Percentiles rank a stretch among this genome's conserved stretches.
Evolutionary conservation across 1,140 invertebrate genomes (phyloP).

Genomic region (Amyelois transitella): DNA sequence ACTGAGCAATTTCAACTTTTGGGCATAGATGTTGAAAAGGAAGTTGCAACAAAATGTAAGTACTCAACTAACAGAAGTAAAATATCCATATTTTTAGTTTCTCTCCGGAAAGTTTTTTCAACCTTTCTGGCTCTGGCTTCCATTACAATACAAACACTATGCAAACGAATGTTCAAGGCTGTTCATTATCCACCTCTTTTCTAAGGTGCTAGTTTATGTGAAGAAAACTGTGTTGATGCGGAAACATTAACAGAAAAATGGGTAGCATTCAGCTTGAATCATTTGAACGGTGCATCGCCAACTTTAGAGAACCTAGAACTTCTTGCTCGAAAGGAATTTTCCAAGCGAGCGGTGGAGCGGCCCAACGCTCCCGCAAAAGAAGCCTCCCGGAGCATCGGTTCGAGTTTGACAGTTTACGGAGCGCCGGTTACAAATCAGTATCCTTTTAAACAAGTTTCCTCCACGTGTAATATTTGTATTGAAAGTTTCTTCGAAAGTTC

Average conservation of each 20-base stretch:
- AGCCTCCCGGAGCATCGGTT: slow-evolving; percentile 42
- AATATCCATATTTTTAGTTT: slow-evolving; percentile 11
- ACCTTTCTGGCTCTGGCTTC: slow-evolving; percentile 21
- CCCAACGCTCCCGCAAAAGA: slow-evolving; percentile 44
- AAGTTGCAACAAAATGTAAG: slow-evolving; percentile 65
- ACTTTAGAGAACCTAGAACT: slow-evolving; percentile 73
- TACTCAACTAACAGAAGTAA: slow-evolving; percentile 26
- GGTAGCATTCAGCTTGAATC: slow-evolving; percentile 79
- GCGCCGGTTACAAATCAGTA: slow-evolving; percentile 47
- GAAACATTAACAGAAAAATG: slow-evolving; percentile 80
- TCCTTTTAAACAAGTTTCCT: slow-evolving; percentile 47
- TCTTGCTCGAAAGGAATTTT: slow-evolving; percentile 78
- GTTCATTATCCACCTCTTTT: slow-evolving; percentile 54
- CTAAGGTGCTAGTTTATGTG: slow-evolving; percentile 75
- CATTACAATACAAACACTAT: too few species aligned
- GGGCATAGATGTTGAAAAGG: slow-evolving; percentile 60
- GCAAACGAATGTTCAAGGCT: slow-evolving; percentile 68
- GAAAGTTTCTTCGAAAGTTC: slow-evolving; percentile 1
- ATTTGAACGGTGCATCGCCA: slow-evolving; percentile 76
- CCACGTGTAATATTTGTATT: slow-evolving; percentile 45
- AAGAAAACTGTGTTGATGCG: slow-evolving; percentile 76
- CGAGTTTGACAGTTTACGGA: slow-evolving; percentile 52
- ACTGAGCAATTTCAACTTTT: slow-evolving; percentile 73
- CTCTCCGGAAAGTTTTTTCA: slow-evolving; percentile 22
- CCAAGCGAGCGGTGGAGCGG: slow-evolving; percentile 56